Evolutionary conservation across 1,140 invertebrate genomes (phyloP), one percentile per base, ranked within the genome.

Genomic region (Cepaea nemoralis): DNA sequence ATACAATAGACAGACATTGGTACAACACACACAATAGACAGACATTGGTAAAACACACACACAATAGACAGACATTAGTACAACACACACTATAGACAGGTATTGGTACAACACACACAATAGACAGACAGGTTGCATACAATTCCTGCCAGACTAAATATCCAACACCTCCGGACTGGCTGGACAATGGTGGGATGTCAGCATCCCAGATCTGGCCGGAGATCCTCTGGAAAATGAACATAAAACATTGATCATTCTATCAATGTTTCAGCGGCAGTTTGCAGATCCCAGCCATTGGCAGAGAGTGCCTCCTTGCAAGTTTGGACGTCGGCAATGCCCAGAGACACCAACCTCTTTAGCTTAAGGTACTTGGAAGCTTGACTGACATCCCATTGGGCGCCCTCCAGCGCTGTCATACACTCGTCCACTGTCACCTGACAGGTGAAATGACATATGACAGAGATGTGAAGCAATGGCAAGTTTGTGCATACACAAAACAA

Each of bases 301-400:
- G 90, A 82, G 12, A 92, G 87, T 16, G 89, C 90, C 69, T 90
- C 86, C 69, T 91, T 90, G 82, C 91, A 91, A 16, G 84, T 84
- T 69, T 88, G 87, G 10, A 89, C 83, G 70, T 90, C 87, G 3
- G 85, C 89, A 31, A 91, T 80, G 67, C 90, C 86, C 2, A 86
- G 84, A 33, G 86, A 90, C 19, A 92, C 87, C 27, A 92, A 83
- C 59, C 93, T 93, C 88, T 95, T 95, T 22, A 96, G 88, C 87
- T 94, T 94, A 0, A 95, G 93, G 40, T 97, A 91, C 88, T 98
- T 98, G 67, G 98, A 97, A 0, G 96, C 96, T 42, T 95, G 94
- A 84, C 97, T 94, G 0, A 98, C 95, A 87, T 98, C 95, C 96
- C 97, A 98, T 79, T 95, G 94, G 33, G 95, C 95, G 45, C 95